Base-by-base conservation (phyloP, 2,888 invertebrate genomes). In the Brassicogethes aeneus region DNA sequence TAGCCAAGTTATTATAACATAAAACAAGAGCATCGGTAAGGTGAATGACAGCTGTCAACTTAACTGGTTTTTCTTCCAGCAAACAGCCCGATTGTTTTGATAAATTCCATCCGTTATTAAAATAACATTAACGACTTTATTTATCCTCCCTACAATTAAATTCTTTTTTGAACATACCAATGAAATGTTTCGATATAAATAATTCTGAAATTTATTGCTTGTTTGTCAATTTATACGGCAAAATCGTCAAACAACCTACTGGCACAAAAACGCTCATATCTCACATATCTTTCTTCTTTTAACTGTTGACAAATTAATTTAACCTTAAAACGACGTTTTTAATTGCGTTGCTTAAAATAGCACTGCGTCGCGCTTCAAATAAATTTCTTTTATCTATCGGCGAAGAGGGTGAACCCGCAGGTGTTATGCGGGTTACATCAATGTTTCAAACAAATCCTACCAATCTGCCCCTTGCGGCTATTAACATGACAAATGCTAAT, bases 401-500 rank as follows among this genome's bases (percentile, higher is more conserved):
- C 23, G 23, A 5, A 23, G 23, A 10, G 23, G 10, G 41, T 23
- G 23, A 23, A 23, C 57, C 55, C 60, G 59, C 60, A 60, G 60
- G 60, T 52, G 51, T 52, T 52, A 59, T 58, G 57, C 57, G 59
- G 57, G 59, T 44, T 48, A 43, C 52, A 52, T 55, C 54, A 53
- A 54, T 50, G 50, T 47, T 57, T 55, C 53, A 52, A 56, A 61
- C 60, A 65, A 64, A 64, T 64, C 62, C 62, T 23, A 59, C 62
- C 64, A 61, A 62, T 64, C 64, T 62, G 59, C 61, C 64, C 62
- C 61, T 57, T 53, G 59, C 54, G 62, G 64, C 66, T 66, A 66
- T 66, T 68, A 66, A 66, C 64, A 66, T 66, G 66, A 68, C 66
- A 68, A 68, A 68, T 68, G 65, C 66, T 68, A 66, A 66, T 68